These are phyloP conservation scores for Hippocampus kuda DNA, from an alignment of 2,797 vertebrate genomes.

Conservation along the genomic window DNA sequence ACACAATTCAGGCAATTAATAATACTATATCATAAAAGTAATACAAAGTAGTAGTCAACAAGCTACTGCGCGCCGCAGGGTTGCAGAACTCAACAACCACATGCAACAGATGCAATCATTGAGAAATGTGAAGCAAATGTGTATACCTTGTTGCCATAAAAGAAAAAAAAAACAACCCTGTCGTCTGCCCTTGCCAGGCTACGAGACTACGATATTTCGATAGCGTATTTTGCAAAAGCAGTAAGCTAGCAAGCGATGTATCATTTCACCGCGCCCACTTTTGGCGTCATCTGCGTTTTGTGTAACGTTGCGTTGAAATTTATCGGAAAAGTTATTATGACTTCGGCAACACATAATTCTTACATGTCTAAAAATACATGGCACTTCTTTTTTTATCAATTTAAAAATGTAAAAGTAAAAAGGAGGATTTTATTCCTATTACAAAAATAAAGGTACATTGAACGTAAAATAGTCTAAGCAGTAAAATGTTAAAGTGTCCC, in stretches of 20 bases:
- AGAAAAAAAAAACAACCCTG: not conserved
- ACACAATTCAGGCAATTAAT: no score
- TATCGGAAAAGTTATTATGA: not conserved
- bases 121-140: not conserved
- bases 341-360: no score
- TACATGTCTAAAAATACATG: not conserved
- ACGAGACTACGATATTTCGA: not conserved
- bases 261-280: conserved; percentile 32
- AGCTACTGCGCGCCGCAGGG: not conserved
- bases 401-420: no score
- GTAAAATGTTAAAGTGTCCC: no score
- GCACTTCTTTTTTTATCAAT: no score
- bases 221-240: not conserved
- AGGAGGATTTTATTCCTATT: no score
- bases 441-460: no score
- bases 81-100: not conserved
- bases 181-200: not conserved
- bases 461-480: no score
- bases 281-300: conserved; percentile 10
- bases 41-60: not conserved
- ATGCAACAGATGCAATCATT: not conserved
- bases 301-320: conserved; percentile 8
- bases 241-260: not conserved
- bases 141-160: not conserved
- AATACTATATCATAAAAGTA: no score